A percentile compares a stretch with the other conserved stretches of the same genome.
Evolutionary conservation across 2,797 vertebrate species (phyloP).

Genomic region (Sebastes hopkinsi): DNA sequence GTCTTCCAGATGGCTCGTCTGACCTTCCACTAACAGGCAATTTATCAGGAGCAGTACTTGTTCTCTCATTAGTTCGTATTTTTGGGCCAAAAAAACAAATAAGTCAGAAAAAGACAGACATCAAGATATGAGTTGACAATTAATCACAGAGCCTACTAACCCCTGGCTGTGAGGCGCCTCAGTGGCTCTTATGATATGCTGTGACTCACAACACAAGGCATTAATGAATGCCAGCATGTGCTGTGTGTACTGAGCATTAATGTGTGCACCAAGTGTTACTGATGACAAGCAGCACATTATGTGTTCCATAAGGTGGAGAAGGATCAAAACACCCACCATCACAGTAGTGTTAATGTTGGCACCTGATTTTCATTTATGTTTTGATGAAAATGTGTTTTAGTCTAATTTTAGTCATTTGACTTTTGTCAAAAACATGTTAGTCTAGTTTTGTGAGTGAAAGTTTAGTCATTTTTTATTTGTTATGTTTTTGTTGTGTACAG

Average conservation of each 20-base stretch:
- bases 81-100: constrained; percentile 30
- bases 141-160: constrained; percentile 11
- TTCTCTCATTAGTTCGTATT: constrained; percentile 57
- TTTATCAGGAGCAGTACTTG: constrained; percentile 42
- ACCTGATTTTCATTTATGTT: background rate
- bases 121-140: constrained; percentile 26
- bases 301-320: background rate
- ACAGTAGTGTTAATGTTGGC: background rate
- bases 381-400: background rate
- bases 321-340: background rate
- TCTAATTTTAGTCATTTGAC: background rate
- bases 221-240: constrained; percentile 28
- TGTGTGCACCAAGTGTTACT: background rate
- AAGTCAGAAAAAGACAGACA: constrained; percentile 17
- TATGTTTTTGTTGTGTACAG: too few relatives aligned
- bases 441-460: too few relatives aligned
- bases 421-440: too few relatives aligned
- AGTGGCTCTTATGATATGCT: constrained; percentile 7
- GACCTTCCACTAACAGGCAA: constrained; percentile 62
- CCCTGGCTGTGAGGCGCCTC: background rate
- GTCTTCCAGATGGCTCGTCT: constrained; percentile 58
- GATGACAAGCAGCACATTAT: background rate
- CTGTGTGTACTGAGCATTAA: constrained; percentile 6
- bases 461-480: too few relatives aligned
- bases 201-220: constrained; percentile 11